Base-by-base conservation (phyloP, 2,888 invertebrate species). In the Acanthoscelides obtectus region DNA sequence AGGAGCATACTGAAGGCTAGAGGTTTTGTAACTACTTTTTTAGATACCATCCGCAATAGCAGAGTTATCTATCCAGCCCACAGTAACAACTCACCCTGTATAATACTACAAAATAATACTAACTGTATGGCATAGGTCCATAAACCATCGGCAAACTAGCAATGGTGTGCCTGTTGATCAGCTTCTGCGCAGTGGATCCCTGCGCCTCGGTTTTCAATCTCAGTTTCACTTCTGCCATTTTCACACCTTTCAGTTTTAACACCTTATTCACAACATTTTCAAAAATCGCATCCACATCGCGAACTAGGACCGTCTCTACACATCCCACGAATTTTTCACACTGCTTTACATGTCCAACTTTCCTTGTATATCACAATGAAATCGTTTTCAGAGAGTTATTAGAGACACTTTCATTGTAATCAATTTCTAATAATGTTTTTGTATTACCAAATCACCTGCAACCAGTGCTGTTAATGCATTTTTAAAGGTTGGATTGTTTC, bases 51-150 rank as follows among this genome's bases (percentile, higher is more conserved):
- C n/a, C n/a, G n/a, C n/a, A n/a, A n/a, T n/a, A n/a, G n/a, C n/a
- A n/a, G n/a, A n/a, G n/a, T n/a, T n/a, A n/a, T n/a, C n/a, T n/a
- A n/a, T n/a, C n/a, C n/a, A n/a, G n/a, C n/a, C n/a, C n/a, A n/a
- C n/a, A n/a, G n/a, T n/a, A n/a, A n/a, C n/a, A n/a, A n/a, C n/a
- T 25, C 25, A 25, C 25, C 25, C 25, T 3, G 25, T 25, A 25
- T 5, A 12, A 45, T 45, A 3, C n/a, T n/a, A n/a, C n/a, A n/a
- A n/a, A n/a, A 45, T 65, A 68, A 70, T 89, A 93, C 93, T 91
- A 89, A 93, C 93, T 93, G 86, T 92, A 92, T 73, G 92, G 92
- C 78, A 90, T 88, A 77, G 92, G 92, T 76, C 92, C 92, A 84
- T 93, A 93, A 78, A 94, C 89, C 83, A 92, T 88, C 74, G 93